Conservation (phyloP, 2,797 vertebrate genomes). For the Aeoliscus strigatus region DNA sequence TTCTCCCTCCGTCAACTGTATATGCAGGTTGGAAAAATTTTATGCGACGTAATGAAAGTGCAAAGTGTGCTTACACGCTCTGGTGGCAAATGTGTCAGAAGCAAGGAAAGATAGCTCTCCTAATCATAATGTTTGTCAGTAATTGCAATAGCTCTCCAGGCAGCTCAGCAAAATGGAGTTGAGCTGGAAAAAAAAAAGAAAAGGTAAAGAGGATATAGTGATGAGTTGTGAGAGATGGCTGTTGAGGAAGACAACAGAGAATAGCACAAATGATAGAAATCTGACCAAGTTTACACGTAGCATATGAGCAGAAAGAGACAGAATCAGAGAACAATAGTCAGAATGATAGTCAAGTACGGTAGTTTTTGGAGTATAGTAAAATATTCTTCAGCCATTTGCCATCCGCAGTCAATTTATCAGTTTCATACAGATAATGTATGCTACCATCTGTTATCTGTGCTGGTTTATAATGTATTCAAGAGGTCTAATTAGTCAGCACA, state of each 20-base stretch:
- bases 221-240: too few species aligned
- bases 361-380: too few species aligned
- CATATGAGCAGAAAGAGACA: not conserved
- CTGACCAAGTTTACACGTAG: not conserved
- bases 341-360: too few species aligned
- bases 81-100: not conserved
- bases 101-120: not conserved
- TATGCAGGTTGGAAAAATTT: slow-evolving; percentile 5
- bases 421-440: too few species aligned
- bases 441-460: too few species aligned
- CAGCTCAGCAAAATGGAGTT: not conserved
- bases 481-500: too few species aligned
- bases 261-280: not conserved
- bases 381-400: too few species aligned
- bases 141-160: not conserved
- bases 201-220: not conserved
- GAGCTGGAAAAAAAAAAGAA: not conserved
- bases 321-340: too few species aligned
- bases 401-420: too few species aligned
- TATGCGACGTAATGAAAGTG: not conserved
- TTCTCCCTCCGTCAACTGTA: slow-evolving; percentile 1
- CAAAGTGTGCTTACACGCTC: not conserved
- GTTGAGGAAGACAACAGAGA: too few species aligned
- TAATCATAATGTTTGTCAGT: not conserved
- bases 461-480: too few species aligned